Conservation (phyloP, 92 coral and sea anemone species). For the Heteractis magnifica region DNA sequence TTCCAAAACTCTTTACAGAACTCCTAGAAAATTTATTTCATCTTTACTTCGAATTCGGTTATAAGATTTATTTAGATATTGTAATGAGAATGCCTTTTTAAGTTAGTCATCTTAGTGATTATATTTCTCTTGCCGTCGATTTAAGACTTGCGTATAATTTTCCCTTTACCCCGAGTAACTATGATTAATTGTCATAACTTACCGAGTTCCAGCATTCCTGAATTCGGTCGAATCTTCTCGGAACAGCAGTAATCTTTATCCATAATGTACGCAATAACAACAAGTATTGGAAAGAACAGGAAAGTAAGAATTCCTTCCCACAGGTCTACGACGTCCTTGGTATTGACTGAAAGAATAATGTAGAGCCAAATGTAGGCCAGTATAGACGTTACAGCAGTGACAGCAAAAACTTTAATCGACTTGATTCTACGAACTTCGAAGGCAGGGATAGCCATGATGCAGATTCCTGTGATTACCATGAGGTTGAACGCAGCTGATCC, state of each 20-base stretch:
- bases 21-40: no score
- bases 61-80: neutral
- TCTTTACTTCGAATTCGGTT: no score
- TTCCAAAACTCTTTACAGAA: neutral
- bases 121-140: neutral
- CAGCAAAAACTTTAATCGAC: conserved; percentile 87
- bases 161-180: neutral
- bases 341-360: conserved; percentile 53
- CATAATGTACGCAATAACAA: conserved; percentile 86
- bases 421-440: conserved; percentile 81
- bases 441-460: conserved; percentile 85
- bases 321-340: conserved; percentile 70
- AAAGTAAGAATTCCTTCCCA: conserved; percentile 98
- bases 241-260: conserved; percentile 94
- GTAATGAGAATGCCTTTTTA: neutral
- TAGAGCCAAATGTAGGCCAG: conserved; percentile 88
- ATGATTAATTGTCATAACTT: conserved; percentile 7
- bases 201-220: conserved; percentile 91
- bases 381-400: conserved; percentile 76
- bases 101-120: neutral
- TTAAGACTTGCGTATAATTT: neutral
- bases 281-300: conserved; percentile 85
- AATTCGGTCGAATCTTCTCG: conserved; percentile 64
- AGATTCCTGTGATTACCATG: conserved; percentile 84
- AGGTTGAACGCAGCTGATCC: conserved; percentile 99